phyloP scores from a whole-genome alignment of 2,888 invertebrate species.

The Cerastis leucographa region DNA sequence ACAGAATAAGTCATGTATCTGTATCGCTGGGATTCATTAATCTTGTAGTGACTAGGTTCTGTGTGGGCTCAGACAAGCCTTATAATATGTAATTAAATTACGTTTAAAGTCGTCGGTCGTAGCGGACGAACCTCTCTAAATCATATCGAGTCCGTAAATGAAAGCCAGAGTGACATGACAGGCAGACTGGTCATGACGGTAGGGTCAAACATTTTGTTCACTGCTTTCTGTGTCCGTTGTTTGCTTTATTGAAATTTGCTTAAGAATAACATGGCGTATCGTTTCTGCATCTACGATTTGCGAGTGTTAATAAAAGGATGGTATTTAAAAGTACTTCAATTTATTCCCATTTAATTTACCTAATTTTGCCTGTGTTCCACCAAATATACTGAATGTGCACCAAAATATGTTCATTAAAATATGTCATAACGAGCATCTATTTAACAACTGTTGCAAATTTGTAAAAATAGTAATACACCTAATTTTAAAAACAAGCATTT shows the following conservation, averaged over 20 bases:
- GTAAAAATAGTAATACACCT: too few species aligned
- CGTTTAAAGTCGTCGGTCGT: conserved; percentile 77
- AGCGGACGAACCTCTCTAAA: conserved; percentile 82
- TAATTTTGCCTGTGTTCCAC: too few species aligned
- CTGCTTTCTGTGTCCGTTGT: conserved; percentile 49
- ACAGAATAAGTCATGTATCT: conserved; percentile 74
- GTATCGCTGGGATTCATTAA: conserved; percentile 83
- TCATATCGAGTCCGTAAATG: conserved; percentile 81
- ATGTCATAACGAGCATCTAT: too few species aligned
- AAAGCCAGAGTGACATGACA: conserved; percentile 67
- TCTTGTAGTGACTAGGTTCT: conserved; percentile 85
- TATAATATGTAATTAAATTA: conserved; percentile 87
- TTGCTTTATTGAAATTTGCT: conserved; percentile 52
- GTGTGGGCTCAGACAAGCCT: conserved; percentile 87
- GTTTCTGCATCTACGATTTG: conserved; percentile 30
- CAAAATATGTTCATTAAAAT: too few species aligned
- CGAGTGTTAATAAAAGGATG: conserved; percentile 50
- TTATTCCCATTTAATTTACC: too few species aligned
- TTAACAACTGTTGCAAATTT: too few species aligned
- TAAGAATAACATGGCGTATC: conserved; percentile 24
- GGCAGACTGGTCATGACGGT: conserved; percentile 66
- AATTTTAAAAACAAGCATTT: too few species aligned
- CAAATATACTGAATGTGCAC: too few species aligned
- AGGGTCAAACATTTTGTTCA: conserved; percentile 59
- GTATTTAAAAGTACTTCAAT: too few species aligned